These are phyloP conservation scores for Halictus quadricinctus DNA, from an alignment of 2,888 invertebrate genomes.

Conservation along the genomic window DNA sequence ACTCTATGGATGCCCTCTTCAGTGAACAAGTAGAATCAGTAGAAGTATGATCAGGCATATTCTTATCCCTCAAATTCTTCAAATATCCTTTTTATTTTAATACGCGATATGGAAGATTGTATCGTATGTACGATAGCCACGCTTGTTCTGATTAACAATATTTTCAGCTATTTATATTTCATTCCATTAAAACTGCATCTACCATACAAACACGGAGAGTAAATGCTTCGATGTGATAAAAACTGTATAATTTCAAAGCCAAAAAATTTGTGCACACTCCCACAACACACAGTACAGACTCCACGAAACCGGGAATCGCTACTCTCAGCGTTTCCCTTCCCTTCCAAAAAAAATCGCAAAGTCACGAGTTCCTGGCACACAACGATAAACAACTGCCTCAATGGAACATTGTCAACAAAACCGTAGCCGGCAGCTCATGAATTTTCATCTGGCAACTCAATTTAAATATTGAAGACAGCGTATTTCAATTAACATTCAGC, in stretches of 20 bases:
- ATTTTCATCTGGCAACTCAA: background rate
- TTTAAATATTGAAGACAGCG: constrained; percentile 1
- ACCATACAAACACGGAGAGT: background rate
- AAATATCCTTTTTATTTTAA: background rate
- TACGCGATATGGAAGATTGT: too few relatives aligned
- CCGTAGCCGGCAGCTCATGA: background rate
- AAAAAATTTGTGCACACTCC: background rate
- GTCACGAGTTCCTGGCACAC: background rate
- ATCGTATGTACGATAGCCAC: too few relatives aligned
- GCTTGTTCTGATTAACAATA: background rate
- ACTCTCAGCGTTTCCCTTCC: background rate
- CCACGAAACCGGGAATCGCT: background rate
- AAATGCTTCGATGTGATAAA: background rate
- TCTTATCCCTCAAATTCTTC: background rate
- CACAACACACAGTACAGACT: background rate
- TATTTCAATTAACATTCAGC: background rate
- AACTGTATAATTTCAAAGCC: background rate
- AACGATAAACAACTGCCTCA: background rate
- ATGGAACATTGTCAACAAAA: background rate
- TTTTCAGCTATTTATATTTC: background rate
- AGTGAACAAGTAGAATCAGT: too few relatives aligned
- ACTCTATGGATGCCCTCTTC: too few relatives aligned
- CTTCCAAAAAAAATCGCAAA: background rate
- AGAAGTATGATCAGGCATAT: too few relatives aligned
- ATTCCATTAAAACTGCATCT: too few relatives aligned